phyloP scores from a whole-genome alignment of 2,888 invertebrate genomes.

The Heteropelma amictum region DNA sequence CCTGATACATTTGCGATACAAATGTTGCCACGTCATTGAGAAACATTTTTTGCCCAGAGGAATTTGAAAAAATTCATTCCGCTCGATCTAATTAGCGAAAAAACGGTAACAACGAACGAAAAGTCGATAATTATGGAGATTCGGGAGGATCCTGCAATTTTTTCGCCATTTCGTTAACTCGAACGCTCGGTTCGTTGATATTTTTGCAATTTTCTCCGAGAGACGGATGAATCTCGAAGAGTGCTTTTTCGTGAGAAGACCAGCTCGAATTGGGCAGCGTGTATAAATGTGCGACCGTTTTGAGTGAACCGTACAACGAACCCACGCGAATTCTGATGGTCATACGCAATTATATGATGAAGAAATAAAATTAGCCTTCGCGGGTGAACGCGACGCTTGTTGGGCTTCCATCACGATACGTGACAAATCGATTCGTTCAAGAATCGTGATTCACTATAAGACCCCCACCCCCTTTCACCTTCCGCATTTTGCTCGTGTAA shows the following conservation, averaged over 20 bases:
- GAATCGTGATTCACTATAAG: slow-evolving; percentile 46
- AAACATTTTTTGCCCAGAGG: too few relatives aligned
- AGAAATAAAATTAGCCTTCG: slow-evolving; percentile 51
- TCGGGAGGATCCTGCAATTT: too few relatives aligned
- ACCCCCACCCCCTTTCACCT: neutral
- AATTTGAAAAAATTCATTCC: too few relatives aligned
- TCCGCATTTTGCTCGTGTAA: slow-evolving; percentile 18
- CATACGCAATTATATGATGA: slow-evolving; percentile 37
- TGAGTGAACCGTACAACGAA: slow-evolving; percentile 17
- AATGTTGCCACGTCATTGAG: too few relatives aligned
- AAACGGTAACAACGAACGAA: too few relatives aligned
- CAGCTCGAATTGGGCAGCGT: neutral
- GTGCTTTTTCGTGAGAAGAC: slow-evolving; percentile 11
- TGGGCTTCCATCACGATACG: slow-evolving; percentile 34
- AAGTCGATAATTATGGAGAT: too few relatives aligned
- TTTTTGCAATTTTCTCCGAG: neutral
- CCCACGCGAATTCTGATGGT: slow-evolving; percentile 40
- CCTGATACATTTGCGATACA: too few relatives aligned
- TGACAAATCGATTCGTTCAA: slow-evolving; percentile 54
- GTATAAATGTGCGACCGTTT: slow-evolving; percentile 4
- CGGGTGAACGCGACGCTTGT: slow-evolving; percentile 21
- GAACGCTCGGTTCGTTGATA: neutral
- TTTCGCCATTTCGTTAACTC: too few relatives aligned
- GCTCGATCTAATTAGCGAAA: too few relatives aligned
- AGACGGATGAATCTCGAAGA: slow-evolving; percentile 10